phyloP scores from a whole-genome alignment of 2,888 invertebrate genomes.

The Clitarchus hookeri region DNA sequence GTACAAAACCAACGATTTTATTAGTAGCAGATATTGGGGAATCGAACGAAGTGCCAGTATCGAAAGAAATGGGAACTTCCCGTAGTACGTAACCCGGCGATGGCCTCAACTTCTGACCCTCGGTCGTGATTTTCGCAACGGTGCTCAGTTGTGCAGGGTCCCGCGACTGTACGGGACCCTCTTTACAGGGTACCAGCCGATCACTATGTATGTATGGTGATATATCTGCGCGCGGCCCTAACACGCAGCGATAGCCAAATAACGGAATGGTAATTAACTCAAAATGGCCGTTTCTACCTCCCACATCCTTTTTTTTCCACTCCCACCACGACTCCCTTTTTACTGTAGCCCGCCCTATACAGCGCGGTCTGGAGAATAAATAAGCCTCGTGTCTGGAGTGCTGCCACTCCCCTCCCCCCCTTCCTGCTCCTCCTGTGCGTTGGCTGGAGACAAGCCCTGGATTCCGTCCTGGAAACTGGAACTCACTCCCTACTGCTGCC shows the following conservation, averaged over 20 bases:
- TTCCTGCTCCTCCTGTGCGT: background rate
- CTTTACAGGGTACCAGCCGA: background rate
- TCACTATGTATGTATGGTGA: slow-evolving; percentile 26
- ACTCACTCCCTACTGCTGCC: background rate
- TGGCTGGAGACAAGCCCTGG: background rate
- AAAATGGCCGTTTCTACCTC: slow-evolving; percentile 40
- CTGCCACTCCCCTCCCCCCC: background rate
- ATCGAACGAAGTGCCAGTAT: too few relatives aligned
- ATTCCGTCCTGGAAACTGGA: background rate
- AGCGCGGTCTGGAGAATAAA: slow-evolving; percentile 14
- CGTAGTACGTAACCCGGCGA: too few relatives aligned
- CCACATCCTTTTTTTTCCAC: slow-evolving; percentile 24
- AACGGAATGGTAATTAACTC: slow-evolving; percentile 44
- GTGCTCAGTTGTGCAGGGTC: background rate
- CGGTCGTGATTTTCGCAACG: background rate
- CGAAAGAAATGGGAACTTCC: too few relatives aligned
- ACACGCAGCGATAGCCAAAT: slow-evolving; percentile 42
- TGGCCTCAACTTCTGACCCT: too few relatives aligned
- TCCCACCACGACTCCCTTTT: slow-evolving; percentile 27
- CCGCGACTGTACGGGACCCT: background rate
- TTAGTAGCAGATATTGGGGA: too few relatives aligned
- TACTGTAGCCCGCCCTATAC: background rate
- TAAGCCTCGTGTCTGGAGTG: slow-evolving; percentile 8
- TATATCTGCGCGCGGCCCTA: slow-evolving; percentile 32
- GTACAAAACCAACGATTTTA: too few relatives aligned